Evolutionary conservation across 2,797 vertebrate genomes (phyloP).

Genomic region (Crocodylus rhombifer): DNA sequence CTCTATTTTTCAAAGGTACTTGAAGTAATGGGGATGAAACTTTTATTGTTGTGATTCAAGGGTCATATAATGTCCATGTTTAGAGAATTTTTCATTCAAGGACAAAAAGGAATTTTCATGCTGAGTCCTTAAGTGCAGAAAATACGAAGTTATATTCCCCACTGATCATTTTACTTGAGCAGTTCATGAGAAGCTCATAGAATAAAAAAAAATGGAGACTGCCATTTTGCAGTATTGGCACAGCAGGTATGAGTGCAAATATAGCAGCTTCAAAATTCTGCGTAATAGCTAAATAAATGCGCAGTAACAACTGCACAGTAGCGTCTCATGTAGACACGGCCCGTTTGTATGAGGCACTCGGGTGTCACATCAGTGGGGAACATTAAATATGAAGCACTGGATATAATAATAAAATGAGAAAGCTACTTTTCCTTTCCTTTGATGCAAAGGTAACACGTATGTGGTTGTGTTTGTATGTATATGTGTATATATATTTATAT

Average conservation of each 20-base stretch:
- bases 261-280: neutral
- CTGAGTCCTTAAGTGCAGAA: neutral
- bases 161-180: neutral
- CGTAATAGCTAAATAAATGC: too few species aligned
- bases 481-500: too few species aligned
- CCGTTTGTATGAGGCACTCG: too few species aligned
- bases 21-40: neutral
- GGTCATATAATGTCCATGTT: neutral
- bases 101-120: neutral
- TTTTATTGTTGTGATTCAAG: neutral
- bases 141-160: neutral
- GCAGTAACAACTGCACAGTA: too few species aligned
- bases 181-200: neutral
- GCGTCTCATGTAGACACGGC: too few species aligned
- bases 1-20: neutral
- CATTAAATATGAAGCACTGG: too few species aligned
- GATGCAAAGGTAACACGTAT: too few species aligned
- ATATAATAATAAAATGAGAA: too few species aligned
- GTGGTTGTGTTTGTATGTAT: too few species aligned
- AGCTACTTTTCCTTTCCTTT: too few species aligned
- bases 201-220: neutral
- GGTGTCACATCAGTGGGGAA: too few species aligned
- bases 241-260: neutral
- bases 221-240: neutral
- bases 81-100: neutral